Conservation (phyloP, 2,888 invertebrate genomes). For the Drosophila lutescens region DNA sequence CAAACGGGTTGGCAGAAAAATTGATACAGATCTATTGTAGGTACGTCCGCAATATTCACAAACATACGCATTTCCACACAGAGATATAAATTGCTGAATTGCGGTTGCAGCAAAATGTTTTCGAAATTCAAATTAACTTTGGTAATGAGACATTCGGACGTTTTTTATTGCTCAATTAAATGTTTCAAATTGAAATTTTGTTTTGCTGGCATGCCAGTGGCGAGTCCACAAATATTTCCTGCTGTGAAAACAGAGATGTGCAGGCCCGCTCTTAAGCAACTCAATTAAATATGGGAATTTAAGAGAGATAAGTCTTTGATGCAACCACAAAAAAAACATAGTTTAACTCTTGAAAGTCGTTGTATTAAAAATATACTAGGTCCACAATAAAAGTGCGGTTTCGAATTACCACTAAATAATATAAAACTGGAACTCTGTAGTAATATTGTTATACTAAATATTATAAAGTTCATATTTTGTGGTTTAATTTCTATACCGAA, state of each 20-base stretch:
- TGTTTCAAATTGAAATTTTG: conserved; percentile 32
- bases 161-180: conserved; percentile 31
- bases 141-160: conserved; percentile 10
- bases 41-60: not conserved
- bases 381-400: no score
- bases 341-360: no score
- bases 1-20: conserved; percentile 18
- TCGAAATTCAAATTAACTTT: conserved; percentile 32
- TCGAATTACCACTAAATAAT: no score
- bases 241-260: not conserved
- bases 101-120: conserved; percentile 26
- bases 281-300: not conserved
- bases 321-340: not conserved
- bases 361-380: not conserved
- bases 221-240: conserved; percentile 8
- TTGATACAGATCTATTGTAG: conserved; percentile 16
- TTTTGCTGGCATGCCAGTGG: not conserved
- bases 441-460: no score
- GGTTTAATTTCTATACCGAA: no score
- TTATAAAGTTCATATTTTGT: no score
- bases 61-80: conserved; percentile 3
- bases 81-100: conserved; percentile 1
- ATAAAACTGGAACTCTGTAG: no score
- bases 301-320: not conserved
- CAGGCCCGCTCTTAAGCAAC: not conserved